phyloP scores from a whole-genome alignment of 2,113 vertebrate genomes.

The Diphyllodes magnificus region DNA sequence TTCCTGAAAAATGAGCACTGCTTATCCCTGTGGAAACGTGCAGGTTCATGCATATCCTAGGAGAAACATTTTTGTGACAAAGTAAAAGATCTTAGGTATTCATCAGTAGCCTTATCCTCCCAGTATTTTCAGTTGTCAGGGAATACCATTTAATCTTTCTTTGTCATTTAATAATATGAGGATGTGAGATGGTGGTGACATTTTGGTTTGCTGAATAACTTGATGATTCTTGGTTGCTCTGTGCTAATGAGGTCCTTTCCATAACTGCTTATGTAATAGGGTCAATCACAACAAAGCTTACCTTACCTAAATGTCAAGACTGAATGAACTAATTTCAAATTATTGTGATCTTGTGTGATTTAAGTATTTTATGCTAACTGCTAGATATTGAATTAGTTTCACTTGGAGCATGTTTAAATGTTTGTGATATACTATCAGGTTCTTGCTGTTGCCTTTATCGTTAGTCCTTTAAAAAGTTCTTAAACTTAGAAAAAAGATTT shows the following conservation, averaged over 20 bases:
- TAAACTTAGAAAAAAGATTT: background rate
- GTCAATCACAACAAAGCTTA: background rate
- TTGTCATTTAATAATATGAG: background rate
- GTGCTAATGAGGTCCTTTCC: background rate
- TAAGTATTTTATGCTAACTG: background rate
- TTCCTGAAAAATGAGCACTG: background rate
- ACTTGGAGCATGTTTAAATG: background rate
- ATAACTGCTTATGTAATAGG: background rate
- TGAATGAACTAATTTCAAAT: background rate
- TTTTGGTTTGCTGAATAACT: background rate
- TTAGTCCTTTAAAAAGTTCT: background rate
- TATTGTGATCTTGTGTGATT: background rate
- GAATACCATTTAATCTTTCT: background rate
- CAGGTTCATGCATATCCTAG: background rate
- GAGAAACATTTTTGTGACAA: background rate
- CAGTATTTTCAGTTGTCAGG: background rate
- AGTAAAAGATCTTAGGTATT: background rate
- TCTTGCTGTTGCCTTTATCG: background rate
- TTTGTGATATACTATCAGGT: background rate
- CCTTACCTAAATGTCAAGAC: background rate
- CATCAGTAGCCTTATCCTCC: background rate
- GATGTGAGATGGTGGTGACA: background rate
- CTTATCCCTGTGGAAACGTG: background rate
- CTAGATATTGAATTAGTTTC: background rate
- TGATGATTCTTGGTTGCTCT: background rate